A percentile compares a stretch with the other conserved stretches of the same genome.
Conservation (phyloP, 2,888 invertebrate genomes). For the Cephus pulcher region DNA sequence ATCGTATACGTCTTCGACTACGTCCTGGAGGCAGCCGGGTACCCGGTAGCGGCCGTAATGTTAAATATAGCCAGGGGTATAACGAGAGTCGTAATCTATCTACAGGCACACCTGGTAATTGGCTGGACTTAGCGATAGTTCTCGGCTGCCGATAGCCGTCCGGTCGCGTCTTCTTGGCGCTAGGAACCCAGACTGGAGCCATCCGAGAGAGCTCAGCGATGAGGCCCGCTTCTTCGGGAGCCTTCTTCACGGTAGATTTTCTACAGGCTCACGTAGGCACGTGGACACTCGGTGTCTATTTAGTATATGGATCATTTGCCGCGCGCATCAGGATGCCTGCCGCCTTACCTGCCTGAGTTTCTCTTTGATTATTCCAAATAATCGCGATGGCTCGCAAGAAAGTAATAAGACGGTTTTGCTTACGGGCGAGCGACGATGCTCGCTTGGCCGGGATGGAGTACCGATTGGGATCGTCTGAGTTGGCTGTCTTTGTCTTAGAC, state of each 20-base stretch:
- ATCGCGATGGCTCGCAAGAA: constrained; percentile 15
- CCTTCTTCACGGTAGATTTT: neutral
- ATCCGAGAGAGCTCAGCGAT: constrained; percentile 16
- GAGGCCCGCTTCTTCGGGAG: constrained; percentile 27
- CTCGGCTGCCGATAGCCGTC: neutral
- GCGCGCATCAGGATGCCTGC: constrained; percentile 4
- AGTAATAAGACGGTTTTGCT: constrained; percentile 21
- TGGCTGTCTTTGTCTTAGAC: neutral
- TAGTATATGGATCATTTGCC: constrained; percentile 49
- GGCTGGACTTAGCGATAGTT: constrained; percentile 17
- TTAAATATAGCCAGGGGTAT: constrained; percentile 28
- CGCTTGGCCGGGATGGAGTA: neutral
- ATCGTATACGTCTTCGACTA: neutral
- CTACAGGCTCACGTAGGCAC: neutral
- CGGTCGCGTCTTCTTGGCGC: neutral
- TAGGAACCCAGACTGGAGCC: constrained; percentile 19
- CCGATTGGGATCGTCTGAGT: neutral
- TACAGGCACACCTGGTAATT: constrained; percentile 44
- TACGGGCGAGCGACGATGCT: neutral
- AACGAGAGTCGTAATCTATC: constrained; percentile 43
- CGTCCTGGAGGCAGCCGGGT: neutral
- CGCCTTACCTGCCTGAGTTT: constrained; percentile 37
- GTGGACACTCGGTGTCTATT: constrained; percentile 42
- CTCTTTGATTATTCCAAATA: constrained; percentile 42
- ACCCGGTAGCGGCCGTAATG: neutral